Conservation (phyloP, 2,797 vertebrate genomes). For the Mormyrus proboscirostris region DNA sequence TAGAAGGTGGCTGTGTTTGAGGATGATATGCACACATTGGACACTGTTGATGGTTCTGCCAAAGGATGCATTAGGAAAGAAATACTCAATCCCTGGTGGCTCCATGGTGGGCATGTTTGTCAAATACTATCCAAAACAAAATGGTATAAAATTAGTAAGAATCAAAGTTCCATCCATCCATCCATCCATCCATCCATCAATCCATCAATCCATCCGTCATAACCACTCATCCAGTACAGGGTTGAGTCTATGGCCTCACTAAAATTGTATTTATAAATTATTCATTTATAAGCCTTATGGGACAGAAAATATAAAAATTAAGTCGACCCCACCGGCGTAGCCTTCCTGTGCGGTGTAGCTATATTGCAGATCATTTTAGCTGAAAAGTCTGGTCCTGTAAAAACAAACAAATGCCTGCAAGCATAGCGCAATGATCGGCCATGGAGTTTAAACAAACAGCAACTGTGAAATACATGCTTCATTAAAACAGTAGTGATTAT, state of each 20-base stretch:
- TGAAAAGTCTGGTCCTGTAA: not conserved
- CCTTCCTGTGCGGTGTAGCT: not conserved
- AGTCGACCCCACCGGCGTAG: not conserved
- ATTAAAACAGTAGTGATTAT: not conserved
- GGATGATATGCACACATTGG: not conserved
- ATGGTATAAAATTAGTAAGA: not conserved
- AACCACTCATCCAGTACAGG: not conserved
- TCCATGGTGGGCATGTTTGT: not conserved
- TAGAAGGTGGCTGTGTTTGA: not conserved
- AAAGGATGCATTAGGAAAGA: not conserved
- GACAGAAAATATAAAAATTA: not conserved
- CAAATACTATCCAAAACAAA: not conserved
- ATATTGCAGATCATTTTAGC: not conserved
- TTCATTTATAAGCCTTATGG: not conserved
- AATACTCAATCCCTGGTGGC: not conserved
- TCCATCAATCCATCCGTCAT: not conserved
- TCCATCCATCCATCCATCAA: not conserved
- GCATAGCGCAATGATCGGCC: not conserved
- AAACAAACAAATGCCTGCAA: not conserved
- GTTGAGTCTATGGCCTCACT: not conserved
- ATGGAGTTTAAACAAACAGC: not conserved
- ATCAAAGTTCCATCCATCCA: not conserved
- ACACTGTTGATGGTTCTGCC: not conserved
- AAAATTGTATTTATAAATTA: not conserved
- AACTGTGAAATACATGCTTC: not conserved